Evolutionary conservation across 1,140 invertebrate genomes (phyloP), one percentile per base, ranked within the genome.

Genomic region (Halictus rubicundus): DNA sequence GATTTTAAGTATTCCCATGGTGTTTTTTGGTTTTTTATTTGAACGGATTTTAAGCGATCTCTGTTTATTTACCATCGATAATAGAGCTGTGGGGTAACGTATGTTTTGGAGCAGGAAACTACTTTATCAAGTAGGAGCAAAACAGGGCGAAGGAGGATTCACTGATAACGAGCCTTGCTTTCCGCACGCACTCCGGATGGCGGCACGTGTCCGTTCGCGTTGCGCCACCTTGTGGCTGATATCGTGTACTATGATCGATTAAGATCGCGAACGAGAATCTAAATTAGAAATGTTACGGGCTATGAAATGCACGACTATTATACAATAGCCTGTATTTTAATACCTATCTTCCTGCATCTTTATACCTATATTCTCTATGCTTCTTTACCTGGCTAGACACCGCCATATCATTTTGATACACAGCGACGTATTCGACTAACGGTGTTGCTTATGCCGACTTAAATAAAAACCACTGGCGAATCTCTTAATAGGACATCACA

Each of bases 41-140:
- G 14, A 52, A 16, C 6, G 19, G 9, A 54, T 19, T 68, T 68
- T 5, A 37, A 0, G 32, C 21, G 19, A 19, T 1, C 1, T 12
- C 12, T 0, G 60, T 8, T 14, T 9, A 60, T n/a, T 23, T 75
- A 25, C 42, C 2, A 42, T 68, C 54, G 74, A 68, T 76, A 76
- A 68, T 0, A 39, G 46, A 37, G 74, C 32, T 49, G 37, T 9
- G 25, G 12, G 21, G 21, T 1, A 21, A 57, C 8, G 6, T 6
- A 8, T n/a, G 7, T n/a, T 57, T n/a, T 6, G 5, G 21, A 8
- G 52, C n/a, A 76, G 68, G 39, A 66, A 85, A 61, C 72, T 80
- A 14, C 25, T n/a, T 80, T 84, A 85, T 72, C 83, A 32, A 37
- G 59, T 9, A 68, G 32, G 52, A 65, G 64, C 32, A 49, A 57